A percentile compares a stretch with the other conserved stretches of the same genome.
These are phyloP conservation scores for Leptopilina myrica DNA, from an alignment of 2,888 invertebrate species.

Conservation along the genomic window DNA sequence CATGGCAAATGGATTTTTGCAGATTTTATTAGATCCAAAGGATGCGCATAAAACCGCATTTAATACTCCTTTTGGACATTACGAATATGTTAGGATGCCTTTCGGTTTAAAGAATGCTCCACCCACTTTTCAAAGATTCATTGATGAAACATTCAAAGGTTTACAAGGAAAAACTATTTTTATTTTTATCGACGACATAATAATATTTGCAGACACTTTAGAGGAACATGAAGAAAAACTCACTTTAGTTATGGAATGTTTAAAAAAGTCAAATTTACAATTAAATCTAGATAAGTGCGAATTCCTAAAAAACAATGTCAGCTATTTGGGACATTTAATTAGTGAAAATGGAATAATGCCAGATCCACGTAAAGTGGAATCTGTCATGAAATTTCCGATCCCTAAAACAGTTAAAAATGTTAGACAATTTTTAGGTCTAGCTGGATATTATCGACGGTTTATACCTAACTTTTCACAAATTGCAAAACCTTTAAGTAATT, in stretches of 20 bases:
- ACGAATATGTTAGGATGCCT: too few relatives aligned
- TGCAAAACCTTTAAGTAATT: slow-evolving; percentile 36
- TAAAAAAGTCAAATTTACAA: background rate
- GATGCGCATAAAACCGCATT: too few relatives aligned
- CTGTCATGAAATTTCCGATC: background rate
- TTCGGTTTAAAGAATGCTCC: too few relatives aligned
- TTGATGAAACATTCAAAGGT: too few relatives aligned
- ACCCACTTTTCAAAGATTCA: too few relatives aligned
- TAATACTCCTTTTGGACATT: too few relatives aligned
- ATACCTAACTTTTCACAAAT: slow-evolving; percentile 41
- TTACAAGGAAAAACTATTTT: too few relatives aligned
- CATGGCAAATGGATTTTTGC: too few relatives aligned
- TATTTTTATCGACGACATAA: too few relatives aligned
- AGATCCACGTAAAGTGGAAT: background rate
- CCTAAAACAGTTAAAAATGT: background rate
- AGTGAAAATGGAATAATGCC: background rate
- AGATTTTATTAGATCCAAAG: too few relatives aligned
- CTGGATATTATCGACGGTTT: slow-evolving; percentile 31
- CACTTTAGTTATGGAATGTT: background rate
- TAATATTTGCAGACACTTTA: background rate
- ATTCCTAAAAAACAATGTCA: background rate
- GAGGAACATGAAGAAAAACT: background rate
- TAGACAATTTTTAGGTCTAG: slow-evolving; percentile 9
- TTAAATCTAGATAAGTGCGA: background rate
- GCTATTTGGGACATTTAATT: background rate